Conservation (phyloP, 2,797 vertebrate genomes). For the Brachyalestes nurse region DNA sequence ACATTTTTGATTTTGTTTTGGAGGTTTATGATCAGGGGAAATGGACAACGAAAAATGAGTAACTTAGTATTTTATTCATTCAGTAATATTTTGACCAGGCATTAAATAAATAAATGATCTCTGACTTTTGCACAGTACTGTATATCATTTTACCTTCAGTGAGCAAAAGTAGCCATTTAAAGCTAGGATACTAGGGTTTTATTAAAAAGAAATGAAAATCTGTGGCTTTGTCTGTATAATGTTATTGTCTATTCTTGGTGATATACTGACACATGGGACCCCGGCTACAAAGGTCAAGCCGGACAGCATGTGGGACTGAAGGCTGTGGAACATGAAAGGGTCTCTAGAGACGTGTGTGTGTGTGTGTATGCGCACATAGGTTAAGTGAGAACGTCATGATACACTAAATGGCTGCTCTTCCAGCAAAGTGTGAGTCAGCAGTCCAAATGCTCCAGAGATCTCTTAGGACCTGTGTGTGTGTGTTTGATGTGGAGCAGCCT, state of each 20-base stretch:
- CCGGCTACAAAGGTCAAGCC: not conserved
- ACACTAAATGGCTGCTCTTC: conserved; percentile 18
- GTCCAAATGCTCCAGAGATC: not conserved
- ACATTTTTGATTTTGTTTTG: too few species aligned
- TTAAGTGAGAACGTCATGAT: not conserved
- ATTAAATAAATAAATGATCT: too few species aligned
- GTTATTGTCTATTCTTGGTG: not conserved
- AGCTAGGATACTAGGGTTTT: too few species aligned
- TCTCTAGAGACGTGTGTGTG: conserved; percentile 3
- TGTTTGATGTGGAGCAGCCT: not conserved
- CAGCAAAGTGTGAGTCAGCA: conserved; percentile 13
- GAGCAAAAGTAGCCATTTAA: too few species aligned
- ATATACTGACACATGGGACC: not conserved
- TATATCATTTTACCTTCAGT: too few species aligned
- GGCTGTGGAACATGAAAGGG: not conserved
- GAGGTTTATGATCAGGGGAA: too few species aligned
- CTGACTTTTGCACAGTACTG: too few species aligned
- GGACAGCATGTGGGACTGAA: not conserved
- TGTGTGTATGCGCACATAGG: not conserved
- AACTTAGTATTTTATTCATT: too few species aligned
- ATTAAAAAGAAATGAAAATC: not conserved
- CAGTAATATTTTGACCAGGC: too few species aligned
- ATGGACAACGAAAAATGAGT: too few species aligned
- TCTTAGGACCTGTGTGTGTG: not conserved
- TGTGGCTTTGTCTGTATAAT: not conserved